phyloP scores from a whole-genome alignment of 1,140 invertebrate species.

The Palaemon carinicauda region DNA sequence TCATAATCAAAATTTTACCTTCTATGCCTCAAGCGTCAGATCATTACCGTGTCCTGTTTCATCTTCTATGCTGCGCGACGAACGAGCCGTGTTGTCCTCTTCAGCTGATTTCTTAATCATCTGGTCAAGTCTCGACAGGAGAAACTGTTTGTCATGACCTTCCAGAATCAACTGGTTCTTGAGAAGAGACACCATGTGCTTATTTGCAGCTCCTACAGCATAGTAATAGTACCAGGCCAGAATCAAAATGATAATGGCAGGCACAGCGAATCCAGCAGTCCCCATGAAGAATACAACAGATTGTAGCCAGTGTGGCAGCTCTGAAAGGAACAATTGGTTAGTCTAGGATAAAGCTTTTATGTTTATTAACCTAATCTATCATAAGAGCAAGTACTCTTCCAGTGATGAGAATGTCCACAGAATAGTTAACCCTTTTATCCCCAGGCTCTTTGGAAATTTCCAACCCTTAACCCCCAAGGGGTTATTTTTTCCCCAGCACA shows the following conservation, averaged over 20 bases:
- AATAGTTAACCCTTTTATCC: no score
- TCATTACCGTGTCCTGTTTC: constrained; percentile 52
- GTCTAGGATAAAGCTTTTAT: no score
- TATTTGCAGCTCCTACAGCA: constrained; percentile 79
- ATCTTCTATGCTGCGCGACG: constrained; percentile 30
- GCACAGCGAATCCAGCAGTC: constrained; percentile 77
- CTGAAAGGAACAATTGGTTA: background rate
- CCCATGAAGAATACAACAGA: constrained; percentile 72
- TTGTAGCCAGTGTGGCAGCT: constrained; percentile 71
- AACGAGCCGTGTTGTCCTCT: constrained; percentile 24
- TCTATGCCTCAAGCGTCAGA: constrained; percentile 49
- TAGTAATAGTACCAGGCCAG: constrained; percentile 84
- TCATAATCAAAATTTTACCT: background rate
- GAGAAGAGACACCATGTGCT: constrained; percentile 85
- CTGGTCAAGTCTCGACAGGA: constrained; percentile 81
- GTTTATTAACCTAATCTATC: no score
- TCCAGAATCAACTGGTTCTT: constrained; percentile 86
- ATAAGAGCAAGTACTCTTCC: no score
- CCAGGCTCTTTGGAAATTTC: no score
- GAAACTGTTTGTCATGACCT: constrained; percentile 89
- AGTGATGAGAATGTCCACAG: no score
- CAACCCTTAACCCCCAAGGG: no score
- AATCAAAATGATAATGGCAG: constrained; percentile 73
- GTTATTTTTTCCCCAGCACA: no score
- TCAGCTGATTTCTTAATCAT: constrained; percentile 76